A percentile compares a stretch with the other conserved stretches of the same genome.
phyloP scores from a whole-genome alignment of 2,797 vertebrate genomes.

The Pseudocheirus occidentalis region DNA sequence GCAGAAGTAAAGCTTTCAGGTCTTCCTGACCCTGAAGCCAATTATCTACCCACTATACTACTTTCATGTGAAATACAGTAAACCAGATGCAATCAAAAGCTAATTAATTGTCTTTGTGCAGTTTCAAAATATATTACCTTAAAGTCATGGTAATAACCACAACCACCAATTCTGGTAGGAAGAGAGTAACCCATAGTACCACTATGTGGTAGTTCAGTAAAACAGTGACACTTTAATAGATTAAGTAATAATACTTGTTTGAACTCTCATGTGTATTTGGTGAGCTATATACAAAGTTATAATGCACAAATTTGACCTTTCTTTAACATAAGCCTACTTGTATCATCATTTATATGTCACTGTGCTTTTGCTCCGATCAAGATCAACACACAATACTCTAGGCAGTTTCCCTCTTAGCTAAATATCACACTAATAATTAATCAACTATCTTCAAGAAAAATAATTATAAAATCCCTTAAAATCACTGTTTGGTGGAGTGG shows the following conservation, averaged over 20 bases:
- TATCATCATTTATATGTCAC: background rate
- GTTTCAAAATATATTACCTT: background rate
- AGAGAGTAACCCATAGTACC: slow-evolving; percentile 13
- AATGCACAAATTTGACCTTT: background rate
- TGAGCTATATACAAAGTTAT: background rate
- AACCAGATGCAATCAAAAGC: slow-evolving; percentile 47
- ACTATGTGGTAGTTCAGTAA: slow-evolving; percentile 5
- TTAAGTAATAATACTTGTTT: background rate
- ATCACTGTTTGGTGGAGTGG: background rate
- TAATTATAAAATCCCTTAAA: background rate
- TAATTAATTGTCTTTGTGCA: background rate
- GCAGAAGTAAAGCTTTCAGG: background rate
- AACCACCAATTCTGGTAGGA: background rate
- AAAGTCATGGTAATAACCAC: background rate
- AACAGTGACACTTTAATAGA: background rate
- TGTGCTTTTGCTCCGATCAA: background rate
- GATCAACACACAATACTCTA: background rate
- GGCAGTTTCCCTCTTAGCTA: background rate
- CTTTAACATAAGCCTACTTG: slow-evolving; percentile 7
- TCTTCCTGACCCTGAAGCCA: background rate
- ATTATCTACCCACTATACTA: background rate
- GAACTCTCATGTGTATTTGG: background rate
- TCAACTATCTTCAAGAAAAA: background rate
- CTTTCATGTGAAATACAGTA: slow-evolving; percentile 45
- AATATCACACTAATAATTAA: background rate